Percentiles rank a stretch among this genome's conserved stretches.
phyloP scores from a whole-genome alignment of 1,140 invertebrate genomes.

The Plectus sambesii region DNA sequence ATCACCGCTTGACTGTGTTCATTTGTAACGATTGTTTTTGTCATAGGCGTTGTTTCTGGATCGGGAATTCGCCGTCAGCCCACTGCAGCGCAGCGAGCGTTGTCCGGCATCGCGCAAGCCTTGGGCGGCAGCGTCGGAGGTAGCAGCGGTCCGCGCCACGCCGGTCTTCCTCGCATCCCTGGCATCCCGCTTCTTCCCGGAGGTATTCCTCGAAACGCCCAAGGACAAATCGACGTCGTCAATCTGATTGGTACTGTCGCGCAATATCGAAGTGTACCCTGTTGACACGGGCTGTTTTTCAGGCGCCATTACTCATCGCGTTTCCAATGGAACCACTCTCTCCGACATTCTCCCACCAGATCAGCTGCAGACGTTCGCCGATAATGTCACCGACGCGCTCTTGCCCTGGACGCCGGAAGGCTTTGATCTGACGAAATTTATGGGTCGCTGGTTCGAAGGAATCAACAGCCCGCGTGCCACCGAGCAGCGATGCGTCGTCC shows the following conservation, averaged over 20 bases:
- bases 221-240: slow-evolving; percentile 45
- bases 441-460: slow-evolving; percentile 44
- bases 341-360: slow-evolving; percentile 44
- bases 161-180: slow-evolving; percentile 39
- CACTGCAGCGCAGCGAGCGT: slow-evolving; percentile 36
- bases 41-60: no score
- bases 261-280: no score
- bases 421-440: slow-evolving; percentile 44
- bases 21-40: no score
- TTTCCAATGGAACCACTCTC: slow-evolving; percentile 45
- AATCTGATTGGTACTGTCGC: no score
- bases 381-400: slow-evolving; percentile 43
- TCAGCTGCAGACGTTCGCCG: slow-evolving; percentile 44
- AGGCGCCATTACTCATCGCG: slow-evolving; percentile 41
- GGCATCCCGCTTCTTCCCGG: slow-evolving; percentile 44
- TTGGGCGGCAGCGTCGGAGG: slow-evolving; percentile 40
- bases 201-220: slow-evolving; percentile 42
- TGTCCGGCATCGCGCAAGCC: slow-evolving; percentile 41
- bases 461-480: slow-evolving; percentile 44
- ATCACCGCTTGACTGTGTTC: no score
- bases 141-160: slow-evolving; percentile 37
- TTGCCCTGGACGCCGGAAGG: slow-evolving; percentile 41
- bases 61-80: slow-evolving; percentile 42
- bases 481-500: slow-evolving; percentile 44
- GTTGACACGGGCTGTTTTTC: no score